Evolutionary conservation across 2,113 vertebrate genomes (phyloP), one percentile per base, ranked within the genome.

Genomic region (Alaudala cheleensis): DNA sequence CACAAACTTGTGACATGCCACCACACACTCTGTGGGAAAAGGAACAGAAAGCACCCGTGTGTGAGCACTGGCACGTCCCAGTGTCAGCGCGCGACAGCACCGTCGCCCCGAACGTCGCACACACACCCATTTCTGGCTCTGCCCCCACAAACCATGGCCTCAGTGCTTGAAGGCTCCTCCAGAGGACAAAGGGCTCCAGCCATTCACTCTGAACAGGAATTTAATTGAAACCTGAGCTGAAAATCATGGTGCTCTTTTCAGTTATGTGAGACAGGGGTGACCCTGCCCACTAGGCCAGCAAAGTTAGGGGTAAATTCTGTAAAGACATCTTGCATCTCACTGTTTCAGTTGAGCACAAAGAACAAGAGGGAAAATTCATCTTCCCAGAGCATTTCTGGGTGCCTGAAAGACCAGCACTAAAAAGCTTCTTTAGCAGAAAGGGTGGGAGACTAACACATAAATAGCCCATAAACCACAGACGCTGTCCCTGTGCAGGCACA

Each of bases 1-100:
- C 14, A 99, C 97, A 86, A 99, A 99, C 96, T 98, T 99, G 20
- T 97, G 96, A 95, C 99, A 99, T 50, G 99, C 98, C 50, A 99
- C 97, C 64, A 99, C 98, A 58, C 97, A 98, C 71, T 99, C 99
- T 99, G 96, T 16, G 45, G 54, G 2, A 56, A 65, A 61, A 67
- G 25, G 78, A 18, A 80, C 33, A 74, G 23, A 44, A 62, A 69
- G 14, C 24, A 58, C 5, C 2, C 9, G 6, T 28, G 40, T 11
- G 37, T 85, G 16, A 69, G 51, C 26, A 33, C 1, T 53, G 34
- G 23, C 21, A 5, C 1, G 22, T 34, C 26, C 37, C 0, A 22
- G 6, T 9, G 13, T 15, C 42, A 17, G 42, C 23, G 51, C 3
- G 2, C 2, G 53, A 74, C 37, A 65, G 39, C 29, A 47, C 37